Evolutionary conservation across 2,888 invertebrate species (phyloP).

Genomic region (Meteorus cinctellus): DNA sequence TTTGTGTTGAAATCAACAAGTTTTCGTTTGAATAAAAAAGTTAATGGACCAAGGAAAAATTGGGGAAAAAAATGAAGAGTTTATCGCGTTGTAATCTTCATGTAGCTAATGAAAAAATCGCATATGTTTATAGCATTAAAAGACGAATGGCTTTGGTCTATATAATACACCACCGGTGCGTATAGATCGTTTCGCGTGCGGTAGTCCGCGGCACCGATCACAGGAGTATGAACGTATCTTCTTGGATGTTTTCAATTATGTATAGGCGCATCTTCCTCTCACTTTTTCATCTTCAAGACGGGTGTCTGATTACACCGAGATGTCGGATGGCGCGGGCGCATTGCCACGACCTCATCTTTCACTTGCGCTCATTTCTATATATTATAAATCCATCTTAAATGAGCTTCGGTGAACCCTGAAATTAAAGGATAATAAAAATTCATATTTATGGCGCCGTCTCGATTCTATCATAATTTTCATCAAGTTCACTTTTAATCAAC

Average conservation of each 20-base stretch:
- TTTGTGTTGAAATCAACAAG: not conserved
- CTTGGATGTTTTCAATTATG: conserved; percentile 70
- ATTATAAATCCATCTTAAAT: conserved; percentile 38
- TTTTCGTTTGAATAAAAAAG: not conserved
- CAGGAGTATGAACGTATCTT: conserved; percentile 48
- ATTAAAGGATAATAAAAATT: conserved; percentile 53
- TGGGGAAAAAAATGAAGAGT: not conserved
- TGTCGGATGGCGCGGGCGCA: conserved; percentile 64
- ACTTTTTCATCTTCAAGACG: conserved; percentile 52
- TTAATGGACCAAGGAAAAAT: not conserved
- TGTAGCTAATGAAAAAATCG: not conserved
- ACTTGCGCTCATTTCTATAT: conserved; percentile 45
- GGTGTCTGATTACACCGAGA: conserved; percentile 74
- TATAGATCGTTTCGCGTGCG: not conserved
- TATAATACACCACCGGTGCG: not conserved
- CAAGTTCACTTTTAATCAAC: no score
- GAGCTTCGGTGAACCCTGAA: conserved; percentile 52
- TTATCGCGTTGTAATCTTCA: not conserved
- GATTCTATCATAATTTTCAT: not conserved
- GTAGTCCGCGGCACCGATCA: conserved; percentile 62
- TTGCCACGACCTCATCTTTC: conserved; percentile 47
- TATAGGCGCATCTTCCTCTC: conserved; percentile 43
- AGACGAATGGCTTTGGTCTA: not conserved
- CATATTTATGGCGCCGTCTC: conserved; percentile 42
- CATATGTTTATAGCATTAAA: not conserved